Conservation (phyloP, 2,797 vertebrate species). For the Zalophus californianus region DNA sequence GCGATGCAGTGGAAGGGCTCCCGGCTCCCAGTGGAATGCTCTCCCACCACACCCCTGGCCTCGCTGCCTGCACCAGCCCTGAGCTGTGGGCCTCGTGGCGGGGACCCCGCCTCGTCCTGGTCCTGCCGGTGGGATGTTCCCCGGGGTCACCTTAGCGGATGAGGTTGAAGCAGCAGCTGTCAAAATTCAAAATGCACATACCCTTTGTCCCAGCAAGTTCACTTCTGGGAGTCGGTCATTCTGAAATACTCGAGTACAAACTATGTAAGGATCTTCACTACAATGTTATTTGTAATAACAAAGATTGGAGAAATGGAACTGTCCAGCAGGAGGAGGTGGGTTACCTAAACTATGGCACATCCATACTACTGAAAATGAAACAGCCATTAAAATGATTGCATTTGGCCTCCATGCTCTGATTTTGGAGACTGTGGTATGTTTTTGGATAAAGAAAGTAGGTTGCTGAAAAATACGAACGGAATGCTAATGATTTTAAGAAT, state of each 20-base stretch:
- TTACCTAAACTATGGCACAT: not conserved
- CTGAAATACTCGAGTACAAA: not conserved
- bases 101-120: not conserved
- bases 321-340: not conserved
- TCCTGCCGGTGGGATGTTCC: not conserved
- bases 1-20: not conserved
- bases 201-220: not conserved
- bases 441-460: conserved; percentile 51
- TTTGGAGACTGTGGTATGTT: conserved; percentile 32
- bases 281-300: not conserved
- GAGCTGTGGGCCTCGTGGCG: too few relatives aligned
- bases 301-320: not conserved
- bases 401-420: not conserved
- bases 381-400: conserved; percentile 49
- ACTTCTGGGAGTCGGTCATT: not conserved
- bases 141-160: not conserved
- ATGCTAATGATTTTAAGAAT: not conserved
- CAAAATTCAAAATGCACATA: not conserved
- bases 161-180: not conserved
- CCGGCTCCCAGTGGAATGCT: not conserved
- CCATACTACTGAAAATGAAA: conserved; percentile 17
- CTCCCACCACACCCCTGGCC: not conserved
- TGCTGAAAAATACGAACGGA: not conserved
- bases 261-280: not conserved
- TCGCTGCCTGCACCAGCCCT: not conserved